Conservation (phyloP, 2,113 vertebrate species). For the Caretta caretta region DNA sequence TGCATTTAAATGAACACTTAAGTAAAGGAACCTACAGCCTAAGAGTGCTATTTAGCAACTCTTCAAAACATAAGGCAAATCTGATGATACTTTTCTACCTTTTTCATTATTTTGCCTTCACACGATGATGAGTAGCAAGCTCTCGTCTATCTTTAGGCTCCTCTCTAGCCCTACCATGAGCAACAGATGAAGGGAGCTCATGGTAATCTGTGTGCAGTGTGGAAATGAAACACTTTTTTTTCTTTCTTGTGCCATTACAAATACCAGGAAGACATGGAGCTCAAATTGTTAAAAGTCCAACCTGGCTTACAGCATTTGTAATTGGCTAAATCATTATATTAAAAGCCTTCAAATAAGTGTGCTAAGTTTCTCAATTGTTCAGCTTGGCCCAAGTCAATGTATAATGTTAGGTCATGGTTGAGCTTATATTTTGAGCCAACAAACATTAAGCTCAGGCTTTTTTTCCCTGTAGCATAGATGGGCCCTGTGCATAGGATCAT, state of each 20-base stretch:
- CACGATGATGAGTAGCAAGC: background rate
- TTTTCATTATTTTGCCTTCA: background rate
- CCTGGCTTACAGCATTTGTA: background rate
- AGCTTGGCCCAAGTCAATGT: background rate
- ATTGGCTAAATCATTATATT: background rate
- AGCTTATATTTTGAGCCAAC: background rate
- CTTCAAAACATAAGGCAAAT: background rate
- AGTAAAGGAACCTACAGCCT: background rate
- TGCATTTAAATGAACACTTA: background rate
- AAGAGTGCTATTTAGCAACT: background rate
- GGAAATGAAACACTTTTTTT: background rate
- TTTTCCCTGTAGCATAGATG: background rate
- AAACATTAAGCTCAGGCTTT: background rate
- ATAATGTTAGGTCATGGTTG: background rate
- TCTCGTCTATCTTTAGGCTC: background rate
- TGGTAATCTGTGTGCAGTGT: background rate
- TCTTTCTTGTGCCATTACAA: background rate
- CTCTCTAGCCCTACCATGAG: background rate
- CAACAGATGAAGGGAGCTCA: background rate
- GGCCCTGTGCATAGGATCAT: background rate
- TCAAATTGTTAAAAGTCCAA: background rate
- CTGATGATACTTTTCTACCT: background rate
- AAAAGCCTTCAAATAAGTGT: background rate
- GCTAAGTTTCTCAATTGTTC: background rate
- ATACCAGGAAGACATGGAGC: accelerated